phyloP scores from a whole-genome alignment of 2,888 invertebrate species.

The Philereme transversata region DNA sequence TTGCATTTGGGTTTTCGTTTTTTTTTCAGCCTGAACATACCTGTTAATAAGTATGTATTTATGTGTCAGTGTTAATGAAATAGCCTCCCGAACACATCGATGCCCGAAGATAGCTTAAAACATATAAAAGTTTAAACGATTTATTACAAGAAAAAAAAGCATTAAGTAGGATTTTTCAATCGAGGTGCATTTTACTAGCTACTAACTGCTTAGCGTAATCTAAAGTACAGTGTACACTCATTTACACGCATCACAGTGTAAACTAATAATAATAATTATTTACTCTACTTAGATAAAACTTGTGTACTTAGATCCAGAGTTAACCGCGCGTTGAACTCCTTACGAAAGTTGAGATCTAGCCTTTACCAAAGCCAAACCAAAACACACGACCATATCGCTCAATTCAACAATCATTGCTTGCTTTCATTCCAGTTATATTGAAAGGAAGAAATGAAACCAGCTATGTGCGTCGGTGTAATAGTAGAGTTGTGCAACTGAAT shows the following conservation, averaged over 20 bases:
- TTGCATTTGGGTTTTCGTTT: too few relatives aligned
- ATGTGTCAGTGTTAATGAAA: too few relatives aligned
- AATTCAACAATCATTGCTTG: constrained; percentile 33
- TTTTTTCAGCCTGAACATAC: too few relatives aligned
- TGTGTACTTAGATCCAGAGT: constrained; percentile 32
- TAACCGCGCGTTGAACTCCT: constrained; percentile 76
- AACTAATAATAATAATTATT: constrained; percentile 48
- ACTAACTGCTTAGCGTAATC: constrained; percentile 24
- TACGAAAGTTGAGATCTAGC: constrained; percentile 60
- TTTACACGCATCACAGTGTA: constrained; percentile 43
- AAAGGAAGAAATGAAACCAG: background rate
- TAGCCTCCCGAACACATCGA: too few relatives aligned
- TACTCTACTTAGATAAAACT: constrained; percentile 49
- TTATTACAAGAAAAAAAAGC: too few relatives aligned
- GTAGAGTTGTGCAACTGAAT: constrained; percentile 16
- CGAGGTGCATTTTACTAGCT: too few relatives aligned
- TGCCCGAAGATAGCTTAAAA: too few relatives aligned
- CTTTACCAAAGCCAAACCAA: constrained; percentile 32
- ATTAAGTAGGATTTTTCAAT: background rate
- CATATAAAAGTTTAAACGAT: too few relatives aligned
- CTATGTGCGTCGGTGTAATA: constrained; percentile 1
- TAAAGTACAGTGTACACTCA: constrained; percentile 32
- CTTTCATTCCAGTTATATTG: background rate
- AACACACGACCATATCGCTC: constrained; percentile 13
- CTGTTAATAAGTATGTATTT: too few relatives aligned